Evolutionary conservation across 1,140 invertebrate genomes (phyloP).

Genomic region (Idris sp.): DNA sequence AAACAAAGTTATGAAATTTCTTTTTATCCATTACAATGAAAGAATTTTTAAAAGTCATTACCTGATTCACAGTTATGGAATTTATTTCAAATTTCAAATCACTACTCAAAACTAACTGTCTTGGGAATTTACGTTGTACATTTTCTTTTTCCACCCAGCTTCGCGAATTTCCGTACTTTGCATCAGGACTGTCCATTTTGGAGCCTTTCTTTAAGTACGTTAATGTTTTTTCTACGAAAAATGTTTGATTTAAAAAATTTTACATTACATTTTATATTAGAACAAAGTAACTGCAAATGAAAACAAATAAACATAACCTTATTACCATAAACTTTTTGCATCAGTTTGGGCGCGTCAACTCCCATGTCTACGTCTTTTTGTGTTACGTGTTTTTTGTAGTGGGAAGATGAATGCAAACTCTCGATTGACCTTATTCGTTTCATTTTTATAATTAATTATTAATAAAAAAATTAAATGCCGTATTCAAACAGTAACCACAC

Average conservation of each 20-base stretch:
- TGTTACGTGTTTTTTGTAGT: constrained; percentile 11
- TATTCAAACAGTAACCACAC: too few species aligned
- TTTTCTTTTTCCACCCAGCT: background rate
- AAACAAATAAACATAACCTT: constrained; percentile 22
- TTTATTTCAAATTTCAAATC: constrained; percentile 23
- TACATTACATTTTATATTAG: too few species aligned
- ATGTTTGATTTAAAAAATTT: background rate
- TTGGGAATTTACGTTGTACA: background rate
- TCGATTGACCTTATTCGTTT: constrained; percentile 21
- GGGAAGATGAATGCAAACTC: constrained; percentile 8
- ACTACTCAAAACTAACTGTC: constrained; percentile 24
- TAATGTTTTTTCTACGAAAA: constrained; percentile 26
- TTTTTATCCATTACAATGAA: too few species aligned
- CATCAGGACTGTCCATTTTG: constrained; percentile 22
- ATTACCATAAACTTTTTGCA: constrained; percentile 32
- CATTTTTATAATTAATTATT: too few species aligned
- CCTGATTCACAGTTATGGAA: too few species aligned
- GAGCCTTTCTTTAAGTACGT: constrained; percentile 35
- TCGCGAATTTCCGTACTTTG: background rate
- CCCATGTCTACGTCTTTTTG: constrained; percentile 31
- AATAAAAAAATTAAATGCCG: too few species aligned
- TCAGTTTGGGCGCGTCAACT: constrained; percentile 4
- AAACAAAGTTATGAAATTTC: too few species aligned
- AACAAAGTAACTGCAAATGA: too few species aligned
- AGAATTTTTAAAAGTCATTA: too few species aligned